phyloP scores from a whole-genome alignment of 2,888 invertebrate genomes.

The Zaprionus lineosus region DNA sequence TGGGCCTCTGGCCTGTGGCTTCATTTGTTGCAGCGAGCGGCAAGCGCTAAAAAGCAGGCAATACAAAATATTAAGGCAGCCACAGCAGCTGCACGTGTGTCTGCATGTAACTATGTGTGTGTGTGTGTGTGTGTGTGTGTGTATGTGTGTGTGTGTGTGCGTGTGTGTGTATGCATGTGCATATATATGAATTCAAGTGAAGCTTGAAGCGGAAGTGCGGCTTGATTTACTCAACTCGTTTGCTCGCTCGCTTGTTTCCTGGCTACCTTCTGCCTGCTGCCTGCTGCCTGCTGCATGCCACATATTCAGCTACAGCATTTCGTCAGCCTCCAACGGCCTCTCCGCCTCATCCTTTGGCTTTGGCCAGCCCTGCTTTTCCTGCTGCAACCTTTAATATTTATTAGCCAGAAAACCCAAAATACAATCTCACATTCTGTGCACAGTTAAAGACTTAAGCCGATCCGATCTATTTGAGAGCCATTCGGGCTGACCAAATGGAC shows the following conservation, averaged over 20 bases:
- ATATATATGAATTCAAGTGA: constrained; percentile 32
- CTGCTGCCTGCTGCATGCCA: no score
- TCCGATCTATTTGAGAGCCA: constrained; percentile 37
- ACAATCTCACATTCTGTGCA: constrained; percentile 25
- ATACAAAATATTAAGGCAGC: constrained; percentile 41
- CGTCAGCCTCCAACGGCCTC: not conserved
- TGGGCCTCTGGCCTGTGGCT: constrained; percentile 25
- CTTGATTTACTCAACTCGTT: constrained; percentile 77
- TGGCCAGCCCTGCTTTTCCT: constrained; percentile 16
- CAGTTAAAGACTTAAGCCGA: constrained; percentile 61
- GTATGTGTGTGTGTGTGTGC: not conserved
- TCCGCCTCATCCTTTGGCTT: not conserved
- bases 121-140: not conserved
- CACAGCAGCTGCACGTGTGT: constrained; percentile 21
- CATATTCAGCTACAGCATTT: constrained; percentile 46
- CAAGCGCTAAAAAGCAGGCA: constrained; percentile 54
- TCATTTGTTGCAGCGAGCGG: constrained; percentile 44
- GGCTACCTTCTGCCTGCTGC: no score
- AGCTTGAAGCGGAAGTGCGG: constrained; percentile 72
- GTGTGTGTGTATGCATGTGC: not conserved
- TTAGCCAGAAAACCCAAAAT: constrained; percentile 62
- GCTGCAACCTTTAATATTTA: constrained; percentile 64
- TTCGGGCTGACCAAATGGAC: constrained; percentile 57
- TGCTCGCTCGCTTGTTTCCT: constrained; percentile 70
- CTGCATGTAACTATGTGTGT: not conserved